Conservation (phyloP, 2,888 invertebrate genomes). For the Lepidonotus clava region DNA sequence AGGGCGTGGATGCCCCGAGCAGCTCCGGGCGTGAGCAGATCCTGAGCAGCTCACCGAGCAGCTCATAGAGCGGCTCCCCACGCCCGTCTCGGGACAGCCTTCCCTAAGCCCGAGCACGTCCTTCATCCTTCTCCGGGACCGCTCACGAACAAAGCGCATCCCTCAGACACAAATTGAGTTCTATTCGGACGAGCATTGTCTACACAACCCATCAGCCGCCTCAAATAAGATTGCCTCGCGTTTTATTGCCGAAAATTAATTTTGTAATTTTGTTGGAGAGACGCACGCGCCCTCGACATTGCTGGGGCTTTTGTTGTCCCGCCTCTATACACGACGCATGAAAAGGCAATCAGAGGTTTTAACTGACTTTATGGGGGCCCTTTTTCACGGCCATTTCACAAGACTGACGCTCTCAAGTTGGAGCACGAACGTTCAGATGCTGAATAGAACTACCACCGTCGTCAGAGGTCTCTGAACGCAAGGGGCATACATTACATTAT, state of each 20-base stretch:
- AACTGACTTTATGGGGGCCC: not conserved
- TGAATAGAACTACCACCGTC: not conserved
- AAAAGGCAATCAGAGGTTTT: conserved; percentile 18
- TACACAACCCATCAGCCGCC: not conserved
- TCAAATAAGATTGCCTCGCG: conserved; percentile 10
- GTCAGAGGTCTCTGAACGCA: too few species aligned
- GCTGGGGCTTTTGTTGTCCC: not conserved
- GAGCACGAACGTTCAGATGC: not conserved
- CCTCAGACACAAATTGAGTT: not conserved
- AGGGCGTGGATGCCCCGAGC: not conserved
- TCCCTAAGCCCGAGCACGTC: not conserved
- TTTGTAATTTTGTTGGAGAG: conserved; percentile 28
- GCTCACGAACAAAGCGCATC: not conserved
- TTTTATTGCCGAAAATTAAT: conserved; percentile 31
- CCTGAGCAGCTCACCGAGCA: not conserved
- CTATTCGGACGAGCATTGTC: not conserved
- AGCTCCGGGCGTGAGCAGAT: not conserved
- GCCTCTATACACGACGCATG: conserved; percentile 3
- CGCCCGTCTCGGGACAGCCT: not conserved
- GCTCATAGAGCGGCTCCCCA: not conserved
- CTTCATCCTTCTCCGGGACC: not conserved
- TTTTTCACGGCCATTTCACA: not conserved
- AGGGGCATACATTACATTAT: too few species aligned
- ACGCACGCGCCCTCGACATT: not conserved
- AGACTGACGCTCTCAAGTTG: not conserved